phyloP scores from a whole-genome alignment of 2,888 invertebrate genomes.

The Nomada hirtipes region DNA sequence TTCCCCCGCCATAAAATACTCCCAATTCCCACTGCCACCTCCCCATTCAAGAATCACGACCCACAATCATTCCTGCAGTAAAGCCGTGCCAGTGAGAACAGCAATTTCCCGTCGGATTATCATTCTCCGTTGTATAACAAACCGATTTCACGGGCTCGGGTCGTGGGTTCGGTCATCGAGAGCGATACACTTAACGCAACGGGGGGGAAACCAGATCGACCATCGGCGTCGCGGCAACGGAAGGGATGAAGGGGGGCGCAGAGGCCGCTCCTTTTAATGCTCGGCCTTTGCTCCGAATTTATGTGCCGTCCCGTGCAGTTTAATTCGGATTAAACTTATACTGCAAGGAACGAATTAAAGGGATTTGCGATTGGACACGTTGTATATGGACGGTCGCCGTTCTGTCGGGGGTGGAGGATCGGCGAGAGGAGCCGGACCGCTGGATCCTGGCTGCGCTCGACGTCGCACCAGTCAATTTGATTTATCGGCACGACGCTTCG shows the following conservation, averaged over 20 bases:
- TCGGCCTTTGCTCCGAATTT: slow-evolving; percentile 74
- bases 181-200: slow-evolving; percentile 55
- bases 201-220: slow-evolving; percentile 18
- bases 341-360: slow-evolving; percentile 82
- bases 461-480: slow-evolving; percentile 81
- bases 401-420: slow-evolving; percentile 71
- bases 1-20: no score
- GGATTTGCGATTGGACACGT: slow-evolving; percentile 82
- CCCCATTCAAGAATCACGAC: background rate
- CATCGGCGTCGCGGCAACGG: background rate
- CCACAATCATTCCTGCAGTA: background rate
- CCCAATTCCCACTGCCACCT: no score
- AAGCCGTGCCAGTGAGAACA: slow-evolving; percentile 30
- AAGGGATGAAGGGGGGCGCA: slow-evolving; percentile 23
- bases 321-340: slow-evolving; percentile 81
- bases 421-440: slow-evolving; percentile 39
- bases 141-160: slow-evolving; percentile 62
- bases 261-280: slow-evolving; percentile 74
- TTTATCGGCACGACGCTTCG: slow-evolving; percentile 78
- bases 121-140: slow-evolving; percentile 45
- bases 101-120: slow-evolving; percentile 48
- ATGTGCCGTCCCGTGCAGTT: slow-evolving; percentile 80
- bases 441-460: slow-evolving; percentile 77
- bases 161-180: slow-evolving; percentile 45
- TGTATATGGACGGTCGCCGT: slow-evolving; percentile 77